Evolutionary conservation across 2,888 invertebrate genomes (phyloP).

Genomic region (Melinopterus prodromus): DNA sequence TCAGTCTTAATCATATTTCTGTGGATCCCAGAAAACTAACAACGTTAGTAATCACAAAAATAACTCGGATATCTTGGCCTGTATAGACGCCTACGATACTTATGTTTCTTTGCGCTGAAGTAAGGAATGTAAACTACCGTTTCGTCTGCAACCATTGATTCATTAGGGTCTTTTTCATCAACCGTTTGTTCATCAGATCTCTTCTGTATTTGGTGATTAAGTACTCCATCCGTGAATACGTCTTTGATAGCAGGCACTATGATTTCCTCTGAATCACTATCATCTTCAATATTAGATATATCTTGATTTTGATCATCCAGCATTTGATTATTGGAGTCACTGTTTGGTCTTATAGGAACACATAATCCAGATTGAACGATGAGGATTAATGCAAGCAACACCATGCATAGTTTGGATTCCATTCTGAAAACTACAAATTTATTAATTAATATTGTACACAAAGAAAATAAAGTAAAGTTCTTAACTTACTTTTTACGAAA

Average conservation of each 20-base stretch:
- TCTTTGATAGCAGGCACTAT: conserved; percentile 5
- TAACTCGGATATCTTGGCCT: neutral
- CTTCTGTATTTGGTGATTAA: neutral
- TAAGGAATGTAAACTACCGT: conserved; percentile 17
- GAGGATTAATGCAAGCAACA: neutral
- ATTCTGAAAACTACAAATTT: neutral
- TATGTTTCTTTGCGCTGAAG: conserved; percentile 15
- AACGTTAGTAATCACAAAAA: neutral
- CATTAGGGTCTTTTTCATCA: conserved; percentile 6
- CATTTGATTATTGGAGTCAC: neutral
- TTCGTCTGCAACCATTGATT: conserved; percentile 18
- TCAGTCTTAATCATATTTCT: too few relatives aligned
- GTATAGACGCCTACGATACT: conserved; percentile 6
- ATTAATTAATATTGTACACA: neutral
- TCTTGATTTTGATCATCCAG: neutral
- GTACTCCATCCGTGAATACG: neutral
- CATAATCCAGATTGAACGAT: neutral
- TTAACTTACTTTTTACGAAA: neutral
- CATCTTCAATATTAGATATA: neutral
- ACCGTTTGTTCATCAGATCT: conserved; percentile 4
- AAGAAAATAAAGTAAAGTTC: neutral
- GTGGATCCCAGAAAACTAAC: too few relatives aligned
- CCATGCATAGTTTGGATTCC: neutral
- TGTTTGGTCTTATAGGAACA: neutral
- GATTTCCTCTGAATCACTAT: neutral